Evolutionary conservation across 2,113 vertebrate genomes (phyloP).

Genomic region (Salvelinus alpinus): DNA sequence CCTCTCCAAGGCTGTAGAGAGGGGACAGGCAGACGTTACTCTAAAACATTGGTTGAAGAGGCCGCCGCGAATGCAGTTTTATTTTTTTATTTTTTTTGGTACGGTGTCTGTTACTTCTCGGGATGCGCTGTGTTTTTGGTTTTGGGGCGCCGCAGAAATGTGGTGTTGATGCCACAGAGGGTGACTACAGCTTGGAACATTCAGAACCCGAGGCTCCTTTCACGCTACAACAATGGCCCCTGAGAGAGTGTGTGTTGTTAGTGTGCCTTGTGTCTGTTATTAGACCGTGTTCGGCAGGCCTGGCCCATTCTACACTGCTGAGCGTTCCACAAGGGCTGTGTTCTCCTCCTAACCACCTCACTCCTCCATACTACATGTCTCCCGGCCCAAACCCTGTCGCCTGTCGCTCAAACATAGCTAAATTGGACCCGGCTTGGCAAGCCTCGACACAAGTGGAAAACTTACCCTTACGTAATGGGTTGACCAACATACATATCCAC

Average conservation of each 20-base stretch:
- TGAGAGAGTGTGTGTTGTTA: neutral
- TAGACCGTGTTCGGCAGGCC: conserved; percentile 40
- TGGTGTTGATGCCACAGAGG: conserved; percentile 10
- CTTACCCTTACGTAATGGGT: too few relatives aligned
- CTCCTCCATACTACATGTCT: neutral
- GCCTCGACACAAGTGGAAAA: neutral
- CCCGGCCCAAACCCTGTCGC: neutral
- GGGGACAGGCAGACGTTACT: neutral
- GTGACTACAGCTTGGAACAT: neutral
- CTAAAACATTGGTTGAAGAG: neutral
- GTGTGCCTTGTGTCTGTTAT: too few relatives aligned
- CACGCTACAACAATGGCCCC: neutral
- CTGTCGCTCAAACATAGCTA: neutral
- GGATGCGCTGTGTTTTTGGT: neutral
- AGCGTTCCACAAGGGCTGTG: conserved; percentile 44
- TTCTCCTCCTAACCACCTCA: conserved; percentile 32
- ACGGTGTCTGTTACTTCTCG: neutral
- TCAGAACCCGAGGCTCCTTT: conserved; percentile 22
- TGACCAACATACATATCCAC: too few relatives aligned
- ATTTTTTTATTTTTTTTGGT: neutral
- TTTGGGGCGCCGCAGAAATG: neutral
- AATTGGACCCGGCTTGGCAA: conserved; percentile 16
- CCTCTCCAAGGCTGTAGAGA: neutral
- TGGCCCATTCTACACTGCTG: conserved; percentile 36
- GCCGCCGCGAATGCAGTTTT: too few relatives aligned